Conservation (phyloP, 1,140 invertebrate species). For the Caenorhabditis tropicalis region DNA sequence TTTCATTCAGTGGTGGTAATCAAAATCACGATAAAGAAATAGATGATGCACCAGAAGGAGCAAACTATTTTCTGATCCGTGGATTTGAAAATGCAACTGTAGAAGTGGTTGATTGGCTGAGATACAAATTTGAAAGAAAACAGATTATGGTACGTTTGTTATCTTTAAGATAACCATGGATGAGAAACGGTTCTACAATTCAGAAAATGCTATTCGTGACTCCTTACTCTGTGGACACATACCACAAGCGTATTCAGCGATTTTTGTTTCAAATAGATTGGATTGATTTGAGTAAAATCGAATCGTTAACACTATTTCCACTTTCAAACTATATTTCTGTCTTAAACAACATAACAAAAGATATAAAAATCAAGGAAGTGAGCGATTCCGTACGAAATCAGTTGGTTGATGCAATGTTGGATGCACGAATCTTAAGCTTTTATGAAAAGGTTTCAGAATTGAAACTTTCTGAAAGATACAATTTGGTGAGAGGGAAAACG, state of each 20-base stretch:
- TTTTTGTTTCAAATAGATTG: constrained; percentile 29
- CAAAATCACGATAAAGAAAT: not conserved
- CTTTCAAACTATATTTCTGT: not conserved
- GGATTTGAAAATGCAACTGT: constrained; percentile 1
- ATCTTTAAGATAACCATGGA: no score
- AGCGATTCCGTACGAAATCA: constrained; percentile 13
- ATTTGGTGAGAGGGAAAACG: not conserved
- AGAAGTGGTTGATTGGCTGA: constrained; percentile 14
- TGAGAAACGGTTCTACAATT: not conserved
- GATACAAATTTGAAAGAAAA: not conserved
- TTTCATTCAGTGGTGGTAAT: not conserved
- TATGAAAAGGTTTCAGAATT: not conserved
- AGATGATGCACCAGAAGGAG: not conserved
- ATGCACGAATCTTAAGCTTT: not conserved
- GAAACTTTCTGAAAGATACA: constrained; percentile 28
- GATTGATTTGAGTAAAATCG: not conserved
- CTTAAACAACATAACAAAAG: not conserved
- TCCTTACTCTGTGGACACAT: not conserved
- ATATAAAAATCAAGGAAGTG: not conserved
- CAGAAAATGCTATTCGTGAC: constrained; percentile 8
- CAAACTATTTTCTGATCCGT: not conserved
- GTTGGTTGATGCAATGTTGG: not conserved
- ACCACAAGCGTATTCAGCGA: not conserved
- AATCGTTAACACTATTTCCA: constrained; percentile 7
- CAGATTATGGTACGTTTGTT: not conserved